A percentile compares a stretch with the other conserved stretches of the same genome.
Evolutionary conservation across 2,888 invertebrate genomes (phyloP).

Genomic region (Salpingus planirostris): DNA sequence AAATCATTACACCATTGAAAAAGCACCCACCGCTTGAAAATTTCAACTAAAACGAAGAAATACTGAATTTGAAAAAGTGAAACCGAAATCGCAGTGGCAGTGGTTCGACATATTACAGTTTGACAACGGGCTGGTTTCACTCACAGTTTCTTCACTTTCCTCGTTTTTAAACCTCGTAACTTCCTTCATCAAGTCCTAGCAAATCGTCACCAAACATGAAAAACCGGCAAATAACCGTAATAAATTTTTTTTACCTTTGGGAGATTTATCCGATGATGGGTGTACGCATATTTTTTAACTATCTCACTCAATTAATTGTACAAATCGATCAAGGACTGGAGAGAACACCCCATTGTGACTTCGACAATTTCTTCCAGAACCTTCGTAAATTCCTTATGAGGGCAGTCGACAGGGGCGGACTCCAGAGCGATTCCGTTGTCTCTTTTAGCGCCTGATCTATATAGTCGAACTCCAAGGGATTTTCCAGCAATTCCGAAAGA

Average conservation of each 20-base stretch:
- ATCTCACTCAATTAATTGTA: conserved; percentile 56
- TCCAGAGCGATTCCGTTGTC: no score
- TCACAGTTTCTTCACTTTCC: background rate
- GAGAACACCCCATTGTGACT: conserved; percentile 50
- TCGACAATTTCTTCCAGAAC: conserved; percentile 55
- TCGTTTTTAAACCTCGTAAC: conserved; percentile 1
- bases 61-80: no score
- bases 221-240: background rate
- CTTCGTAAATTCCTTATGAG: conserved; percentile 53
- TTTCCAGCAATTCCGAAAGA: conserved; percentile 37
- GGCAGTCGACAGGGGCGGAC: conserved; percentile 49
- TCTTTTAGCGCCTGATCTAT: conserved; percentile 37
- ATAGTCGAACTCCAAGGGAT: conserved; percentile 37
- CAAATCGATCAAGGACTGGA: conserved; percentile 59
- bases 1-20: no score
- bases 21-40: no score
- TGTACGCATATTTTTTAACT: conserved; percentile 47
- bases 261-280: conserved; percentile 46
- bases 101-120: no score
- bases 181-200: conserved; percentile 5
- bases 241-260: conserved; percentile 35
- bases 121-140: background rate
- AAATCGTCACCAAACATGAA: conserved; percentile 1
- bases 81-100: no score
- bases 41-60: no score